Evolutionary conservation across 2,888 invertebrate genomes (phyloP).

Genomic region (Trichacis sp.): DNA sequence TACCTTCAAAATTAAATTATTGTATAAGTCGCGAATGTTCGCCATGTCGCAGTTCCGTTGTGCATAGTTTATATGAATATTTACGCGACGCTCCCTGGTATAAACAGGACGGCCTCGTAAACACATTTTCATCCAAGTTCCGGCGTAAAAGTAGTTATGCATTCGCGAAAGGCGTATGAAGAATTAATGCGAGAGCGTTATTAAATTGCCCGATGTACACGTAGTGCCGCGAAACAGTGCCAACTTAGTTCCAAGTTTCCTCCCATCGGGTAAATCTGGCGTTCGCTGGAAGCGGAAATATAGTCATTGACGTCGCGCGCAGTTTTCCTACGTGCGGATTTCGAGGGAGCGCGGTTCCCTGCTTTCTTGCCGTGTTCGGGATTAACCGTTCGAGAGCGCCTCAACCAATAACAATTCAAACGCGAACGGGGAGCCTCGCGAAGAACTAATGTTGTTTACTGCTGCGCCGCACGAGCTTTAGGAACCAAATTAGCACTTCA

Average conservation of each 20-base stretch:
- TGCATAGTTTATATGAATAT: slow-evolving; percentile 36
- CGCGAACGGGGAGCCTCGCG: no score
- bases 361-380: no score
- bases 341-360: no score
- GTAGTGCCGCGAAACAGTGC: neutral
- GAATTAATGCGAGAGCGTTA: slow-evolving; percentile 36
- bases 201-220: slow-evolving; percentile 29
- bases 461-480: no score
- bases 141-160: slow-evolving; percentile 28
- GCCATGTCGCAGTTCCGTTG: slow-evolving; percentile 27
- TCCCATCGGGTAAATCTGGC: neutral
- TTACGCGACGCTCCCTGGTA: slow-evolving; percentile 22
- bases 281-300: neutral
- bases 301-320: neutral
- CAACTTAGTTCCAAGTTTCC: neutral
- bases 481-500: no score
- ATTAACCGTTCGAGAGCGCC: no score
- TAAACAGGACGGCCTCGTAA: slow-evolving; percentile 33
- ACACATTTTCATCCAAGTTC: slow-evolving; percentile 40
- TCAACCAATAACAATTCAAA: no score
- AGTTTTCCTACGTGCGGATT: neutral
- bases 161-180: slow-evolving; percentile 30
- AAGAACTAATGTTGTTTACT: no score
- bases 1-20: slow-evolving; percentile 17
- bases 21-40: slow-evolving; percentile 15